Evolutionary conservation across 2,888 invertebrate genomes (phyloP).

Genomic region (Nebria salina): DNA sequence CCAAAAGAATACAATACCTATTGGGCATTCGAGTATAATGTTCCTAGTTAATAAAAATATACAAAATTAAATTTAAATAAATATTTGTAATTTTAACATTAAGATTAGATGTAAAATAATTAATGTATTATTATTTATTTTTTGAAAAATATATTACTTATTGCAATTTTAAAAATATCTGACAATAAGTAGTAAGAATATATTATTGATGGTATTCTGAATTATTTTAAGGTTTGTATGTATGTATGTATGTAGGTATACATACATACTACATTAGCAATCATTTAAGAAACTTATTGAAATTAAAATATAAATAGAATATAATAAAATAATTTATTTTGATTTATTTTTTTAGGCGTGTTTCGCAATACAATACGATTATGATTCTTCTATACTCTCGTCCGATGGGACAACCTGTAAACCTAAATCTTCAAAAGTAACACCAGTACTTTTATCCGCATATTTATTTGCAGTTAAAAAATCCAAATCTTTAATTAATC

Average conservation of each 20-base stretch:
- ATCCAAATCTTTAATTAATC: slow-evolving; percentile 4
- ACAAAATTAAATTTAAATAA: neutral
- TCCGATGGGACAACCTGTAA: slow-evolving; percentile 20
- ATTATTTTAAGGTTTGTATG: no score
- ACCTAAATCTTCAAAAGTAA: slow-evolving; percentile 35
- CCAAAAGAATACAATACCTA: slow-evolving; percentile 65
- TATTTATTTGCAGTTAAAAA: slow-evolving; percentile 2
- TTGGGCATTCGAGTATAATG: slow-evolving; percentile 67
- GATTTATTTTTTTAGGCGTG: no score
- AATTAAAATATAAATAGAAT: no score
- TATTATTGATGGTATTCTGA: no score
- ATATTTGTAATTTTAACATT: neutral
- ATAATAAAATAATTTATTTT: no score
- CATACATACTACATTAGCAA: no score
- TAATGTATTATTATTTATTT: no score
- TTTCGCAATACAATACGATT: no score
- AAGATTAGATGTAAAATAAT: no score
- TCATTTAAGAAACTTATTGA: no score
- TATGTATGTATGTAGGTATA: no score
- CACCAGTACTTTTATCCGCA: slow-evolving; percentile 14
- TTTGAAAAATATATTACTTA: neutral
- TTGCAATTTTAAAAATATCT: neutral
- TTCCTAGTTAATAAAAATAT: slow-evolving; percentile 54
- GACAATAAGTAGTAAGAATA: no score
- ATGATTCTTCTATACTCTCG: neutral